Evolutionary conservation across 2,797 vertebrate species (phyloP), one percentile per base, ranked within the genome.

Genomic region (Brachymystax lenok): DNA sequence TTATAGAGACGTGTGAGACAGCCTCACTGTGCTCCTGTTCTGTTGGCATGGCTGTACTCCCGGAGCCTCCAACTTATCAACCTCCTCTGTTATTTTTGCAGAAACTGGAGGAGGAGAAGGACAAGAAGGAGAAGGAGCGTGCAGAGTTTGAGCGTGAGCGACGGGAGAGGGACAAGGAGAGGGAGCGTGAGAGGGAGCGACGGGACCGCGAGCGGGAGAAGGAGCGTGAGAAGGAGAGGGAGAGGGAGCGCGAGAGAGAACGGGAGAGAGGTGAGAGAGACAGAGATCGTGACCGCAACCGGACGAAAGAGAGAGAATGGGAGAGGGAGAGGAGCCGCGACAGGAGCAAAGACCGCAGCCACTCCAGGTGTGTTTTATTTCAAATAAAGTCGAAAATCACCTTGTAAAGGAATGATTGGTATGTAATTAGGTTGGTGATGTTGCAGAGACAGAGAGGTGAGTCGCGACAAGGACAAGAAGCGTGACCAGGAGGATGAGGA

Each of bases 21-120:
- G 69, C 56, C 71, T 80, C 27, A 1, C 19, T 69, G 59, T 64
- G 75, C 71, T 51, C 21, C 52, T 2, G 21, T 56, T 76, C 69
- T 71, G 50, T 19, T 61, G 50, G 50, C 73, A 69, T 61, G 21
- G 76, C 52, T 83, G 68, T 35, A 6, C 69, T 21, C 61, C 40
- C 16, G 35, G 19, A 17, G 27, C 52, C 21, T 70, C 30, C 66
- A 19, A 33, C 86, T 92, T 79, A 92, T 82, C 71, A 85, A 3
- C 86, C 1, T 70, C 67, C 2, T 69, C 67, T 94, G 84, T 94
- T 95, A 94, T 96, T 96, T 90, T 95, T 93, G 89, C 98, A 99
- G 98, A 99, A 99, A 97, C 96, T 99, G 87, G 97, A 99, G 92
- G 97, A 99, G 91, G 96, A 97, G 88, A 96, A 96, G 89, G 97